Conservation (phyloP, 2,113 vertebrate genomes). For the Oostethus manadensis region DNA sequence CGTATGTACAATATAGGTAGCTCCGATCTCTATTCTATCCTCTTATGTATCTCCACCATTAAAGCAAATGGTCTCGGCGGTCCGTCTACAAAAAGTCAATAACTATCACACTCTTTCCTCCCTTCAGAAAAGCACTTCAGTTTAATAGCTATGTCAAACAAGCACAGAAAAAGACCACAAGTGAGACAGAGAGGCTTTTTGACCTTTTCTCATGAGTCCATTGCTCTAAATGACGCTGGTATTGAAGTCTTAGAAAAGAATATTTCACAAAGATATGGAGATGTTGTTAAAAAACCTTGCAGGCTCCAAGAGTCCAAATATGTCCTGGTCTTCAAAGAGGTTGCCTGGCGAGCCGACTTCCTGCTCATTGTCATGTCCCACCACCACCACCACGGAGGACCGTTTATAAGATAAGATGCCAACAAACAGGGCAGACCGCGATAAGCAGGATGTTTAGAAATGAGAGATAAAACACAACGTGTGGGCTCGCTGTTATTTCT, state of each 20-base stretch:
- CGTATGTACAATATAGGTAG: too few relatives aligned
- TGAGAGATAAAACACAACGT: conserved; percentile 43
- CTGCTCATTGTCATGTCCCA: conserved; percentile 50
- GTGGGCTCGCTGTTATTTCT: conserved; percentile 22
- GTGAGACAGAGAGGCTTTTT: conserved; percentile 41
- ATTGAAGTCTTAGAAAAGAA: conserved; percentile 48
- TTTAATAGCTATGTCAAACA: conserved; percentile 30
- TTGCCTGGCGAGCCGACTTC: conserved; percentile 44
- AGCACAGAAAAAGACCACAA: conserved; percentile 33
- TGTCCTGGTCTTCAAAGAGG: conserved; percentile 44
- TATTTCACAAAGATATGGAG: conserved; percentile 47
- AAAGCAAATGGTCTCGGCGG: neutral
- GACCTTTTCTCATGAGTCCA: conserved; percentile 63
- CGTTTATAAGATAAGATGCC: conserved; percentile 51
- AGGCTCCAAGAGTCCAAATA: conserved; percentile 36
- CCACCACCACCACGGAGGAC: neutral
- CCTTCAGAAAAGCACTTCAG: conserved; percentile 47
- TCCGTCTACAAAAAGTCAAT: conserved; percentile 62
- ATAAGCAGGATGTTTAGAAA: conserved; percentile 61
- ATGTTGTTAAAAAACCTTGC: conserved; percentile 34
- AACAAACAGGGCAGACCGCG: conserved; percentile 37
- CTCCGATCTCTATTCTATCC: too few relatives aligned
- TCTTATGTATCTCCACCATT: conserved; percentile 37
- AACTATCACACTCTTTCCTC: conserved; percentile 31
- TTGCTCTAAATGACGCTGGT: conserved; percentile 52